phyloP scores from a whole-genome alignment of 2,113 vertebrate species.

The Taxidea taxus region DNA sequence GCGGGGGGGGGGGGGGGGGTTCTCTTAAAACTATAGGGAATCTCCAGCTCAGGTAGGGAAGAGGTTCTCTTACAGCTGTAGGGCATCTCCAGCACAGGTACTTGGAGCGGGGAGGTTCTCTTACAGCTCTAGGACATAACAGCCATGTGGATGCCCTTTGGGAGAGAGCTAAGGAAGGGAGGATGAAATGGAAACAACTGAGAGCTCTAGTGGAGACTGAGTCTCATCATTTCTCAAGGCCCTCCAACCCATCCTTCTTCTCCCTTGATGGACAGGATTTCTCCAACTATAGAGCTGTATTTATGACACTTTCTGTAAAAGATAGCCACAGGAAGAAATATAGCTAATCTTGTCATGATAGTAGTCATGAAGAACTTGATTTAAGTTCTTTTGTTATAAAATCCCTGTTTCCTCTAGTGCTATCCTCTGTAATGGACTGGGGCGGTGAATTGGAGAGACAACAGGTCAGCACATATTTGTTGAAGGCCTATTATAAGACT shows the following conservation, averaged over 20 bases:
- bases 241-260: not conserved
- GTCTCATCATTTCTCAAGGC: not conserved
- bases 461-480: constrained; percentile 2
- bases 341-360: not conserved
- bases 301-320: not conserved
- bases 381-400: not conserved
- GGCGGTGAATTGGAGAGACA: not conserved
- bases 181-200: not conserved
- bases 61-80: not conserved
- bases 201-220: too few relatives aligned
- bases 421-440: not conserved
- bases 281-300: not conserved
- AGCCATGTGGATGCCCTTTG: not conserved
- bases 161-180: not conserved
- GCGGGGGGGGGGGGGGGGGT: too few relatives aligned
- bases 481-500: not conserved
- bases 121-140: not conserved
- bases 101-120: not conserved
- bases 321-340: not conserved
- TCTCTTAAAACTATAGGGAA: constrained; percentile 76
- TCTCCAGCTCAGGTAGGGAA: constrained; percentile 94
- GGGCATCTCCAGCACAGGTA: constrained; percentile 86
- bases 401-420: not conserved
- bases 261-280: not conserved
- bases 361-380: not conserved